phyloP scores from a whole-genome alignment of 2,797 vertebrate genomes.

The Syncerus caffer region DNA sequence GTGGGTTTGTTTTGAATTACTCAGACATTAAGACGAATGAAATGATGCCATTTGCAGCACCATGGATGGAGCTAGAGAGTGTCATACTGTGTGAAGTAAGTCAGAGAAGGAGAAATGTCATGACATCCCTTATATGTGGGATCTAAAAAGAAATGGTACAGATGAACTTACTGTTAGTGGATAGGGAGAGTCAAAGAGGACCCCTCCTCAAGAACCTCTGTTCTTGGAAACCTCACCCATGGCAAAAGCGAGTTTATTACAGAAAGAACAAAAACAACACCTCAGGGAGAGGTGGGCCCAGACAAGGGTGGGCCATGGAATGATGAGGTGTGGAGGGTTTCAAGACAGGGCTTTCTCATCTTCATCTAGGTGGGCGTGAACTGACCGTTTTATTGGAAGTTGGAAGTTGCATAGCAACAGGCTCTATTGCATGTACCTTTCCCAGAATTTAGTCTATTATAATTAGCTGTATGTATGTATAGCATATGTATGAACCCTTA shows the following conservation, averaged over 20 bases:
- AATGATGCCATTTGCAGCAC: background rate
- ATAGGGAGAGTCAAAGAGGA: background rate
- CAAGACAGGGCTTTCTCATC: background rate
- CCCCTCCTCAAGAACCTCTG: background rate
- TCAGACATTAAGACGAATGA: background rate
- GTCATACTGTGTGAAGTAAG: background rate
- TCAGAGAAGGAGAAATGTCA: background rate
- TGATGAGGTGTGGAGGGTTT: background rate
- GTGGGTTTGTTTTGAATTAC: background rate
- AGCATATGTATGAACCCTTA: background rate
- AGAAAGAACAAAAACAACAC: background rate
- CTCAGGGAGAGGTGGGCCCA: no score
- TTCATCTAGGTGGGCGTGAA: background rate
- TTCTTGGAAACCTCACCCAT: background rate
- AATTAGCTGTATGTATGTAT: background rate
- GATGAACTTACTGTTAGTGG: background rate
- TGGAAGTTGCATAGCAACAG: background rate
- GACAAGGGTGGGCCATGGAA: no score
- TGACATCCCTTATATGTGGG: background rate
- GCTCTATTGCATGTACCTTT: background rate
- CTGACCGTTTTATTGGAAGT: accelerated
- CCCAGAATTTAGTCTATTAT: background rate
- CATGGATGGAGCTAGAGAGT: background rate
- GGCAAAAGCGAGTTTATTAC: background rate
- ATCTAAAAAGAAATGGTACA: background rate